Percentiles rank a stretch among this genome's conserved stretches.
Evolutionary conservation across 2,797 vertebrate species (phyloP).

Genomic region (Picus viridis): DNA sequence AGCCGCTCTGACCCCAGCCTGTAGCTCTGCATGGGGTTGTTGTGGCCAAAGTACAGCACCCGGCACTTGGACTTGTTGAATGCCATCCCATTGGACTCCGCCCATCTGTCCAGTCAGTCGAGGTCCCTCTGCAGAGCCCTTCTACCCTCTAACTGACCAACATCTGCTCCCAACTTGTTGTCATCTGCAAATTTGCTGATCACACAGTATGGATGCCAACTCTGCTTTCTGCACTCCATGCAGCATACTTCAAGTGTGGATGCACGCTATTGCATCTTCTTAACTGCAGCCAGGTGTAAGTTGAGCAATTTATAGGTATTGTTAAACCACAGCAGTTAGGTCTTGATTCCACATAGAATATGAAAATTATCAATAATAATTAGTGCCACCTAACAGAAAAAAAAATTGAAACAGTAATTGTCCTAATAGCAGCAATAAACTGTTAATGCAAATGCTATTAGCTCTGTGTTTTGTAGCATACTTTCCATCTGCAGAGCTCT

Average conservation of each 20-base stretch:
- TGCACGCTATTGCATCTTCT: background rate
- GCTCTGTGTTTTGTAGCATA: background rate
- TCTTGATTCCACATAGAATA: background rate
- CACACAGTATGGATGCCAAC: background rate
- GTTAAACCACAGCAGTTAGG: background rate
- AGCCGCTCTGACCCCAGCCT: too few relatives aligned
- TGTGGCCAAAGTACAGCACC: too few relatives aligned
- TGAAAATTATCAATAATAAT: background rate
- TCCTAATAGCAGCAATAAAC: constrained; percentile 11
- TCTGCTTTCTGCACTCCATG: background rate
- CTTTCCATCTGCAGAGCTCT: background rate
- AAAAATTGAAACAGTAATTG: constrained; percentile 41
- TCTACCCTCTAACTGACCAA: too few relatives aligned
- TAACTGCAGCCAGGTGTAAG: background rate
- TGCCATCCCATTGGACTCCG: too few relatives aligned
- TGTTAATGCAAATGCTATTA: constrained; percentile 24
- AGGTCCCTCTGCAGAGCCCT: too few relatives aligned
- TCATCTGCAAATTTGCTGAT: too few relatives aligned
- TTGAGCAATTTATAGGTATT: background rate
- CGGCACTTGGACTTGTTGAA: too few relatives aligned
- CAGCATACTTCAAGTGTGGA: background rate
- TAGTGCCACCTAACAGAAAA: background rate
- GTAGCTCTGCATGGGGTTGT: too few relatives aligned
- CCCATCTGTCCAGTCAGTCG: too few relatives aligned
- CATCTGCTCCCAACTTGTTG: too few relatives aligned